A percentile compares a stretch with the other conserved stretches of the same genome.
phyloP scores from a whole-genome alignment of 2,113 vertebrate genomes.

The Oncorhynchus kisutch region DNA sequence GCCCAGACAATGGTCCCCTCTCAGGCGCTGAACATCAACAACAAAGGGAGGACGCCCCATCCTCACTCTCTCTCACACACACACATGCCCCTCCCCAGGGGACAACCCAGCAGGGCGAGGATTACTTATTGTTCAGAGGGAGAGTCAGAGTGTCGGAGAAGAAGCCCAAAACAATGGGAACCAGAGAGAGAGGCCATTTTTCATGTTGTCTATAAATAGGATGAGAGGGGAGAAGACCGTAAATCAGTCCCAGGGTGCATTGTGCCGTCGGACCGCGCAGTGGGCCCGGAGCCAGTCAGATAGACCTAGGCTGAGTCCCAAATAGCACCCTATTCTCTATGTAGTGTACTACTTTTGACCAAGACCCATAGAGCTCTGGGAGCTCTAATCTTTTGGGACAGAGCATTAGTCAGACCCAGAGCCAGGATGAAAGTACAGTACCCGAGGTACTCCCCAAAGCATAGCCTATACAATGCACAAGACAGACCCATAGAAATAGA shows the following conservation, averaged over 20 bases:
- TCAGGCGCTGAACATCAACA: conserved; percentile 25
- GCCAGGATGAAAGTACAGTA: conserved; percentile 4
- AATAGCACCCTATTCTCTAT: too few relatives aligned
- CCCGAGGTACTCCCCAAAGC: background rate
- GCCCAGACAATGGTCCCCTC: conserved; percentile 35
- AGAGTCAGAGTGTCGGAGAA: conserved; percentile 7
- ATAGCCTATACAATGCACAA: too few relatives aligned
- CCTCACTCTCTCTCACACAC: background rate
- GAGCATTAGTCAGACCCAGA: conserved; percentile 14
- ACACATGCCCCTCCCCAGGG: background rate
- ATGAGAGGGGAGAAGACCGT: background rate
- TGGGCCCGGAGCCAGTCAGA: too few relatives aligned
- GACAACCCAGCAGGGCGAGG: conserved; percentile 29
- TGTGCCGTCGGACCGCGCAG: conserved; percentile 12
- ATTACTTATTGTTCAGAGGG: conserved; percentile 49
- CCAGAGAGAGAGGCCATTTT: conserved; percentile 11
- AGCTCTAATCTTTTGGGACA: too few relatives aligned
- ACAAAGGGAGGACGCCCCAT: conserved; percentile 21
- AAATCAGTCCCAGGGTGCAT: conserved; percentile 21
- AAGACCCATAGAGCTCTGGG: too few relatives aligned
- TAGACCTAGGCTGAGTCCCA: too few relatives aligned
- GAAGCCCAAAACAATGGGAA: conserved; percentile 53
- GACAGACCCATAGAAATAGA: background rate
- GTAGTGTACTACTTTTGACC: too few relatives aligned
- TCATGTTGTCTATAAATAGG: conserved; percentile 24